Evolutionary conservation across 1,140 invertebrate genomes (phyloP), one percentile per base, ranked within the genome.

Genomic region (Drosophila jambulina): DNA sequence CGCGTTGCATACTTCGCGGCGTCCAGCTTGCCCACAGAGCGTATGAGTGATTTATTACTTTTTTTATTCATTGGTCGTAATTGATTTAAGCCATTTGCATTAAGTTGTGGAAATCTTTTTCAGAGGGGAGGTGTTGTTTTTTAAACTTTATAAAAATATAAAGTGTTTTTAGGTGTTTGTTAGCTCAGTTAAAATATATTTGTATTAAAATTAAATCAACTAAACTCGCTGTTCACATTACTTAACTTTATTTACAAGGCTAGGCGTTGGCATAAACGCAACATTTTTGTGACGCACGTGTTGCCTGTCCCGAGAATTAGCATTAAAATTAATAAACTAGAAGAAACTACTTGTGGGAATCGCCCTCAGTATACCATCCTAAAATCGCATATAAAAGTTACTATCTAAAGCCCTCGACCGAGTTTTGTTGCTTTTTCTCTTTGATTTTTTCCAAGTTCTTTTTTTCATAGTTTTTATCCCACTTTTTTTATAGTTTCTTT

Each of bases 241-340:
- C 19, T 40, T 13, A 25, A 40, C 54, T 57, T 57, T 57, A 25
- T 19, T 27, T 19, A n/a, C 32, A 0, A 29, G 19, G 10, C 12
- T 3, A 13, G 15, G 25, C 19, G 54, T 60, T 12, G 15, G 19
- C 17, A 21, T 40, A 59, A 59, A 63, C n/a, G 36, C 15, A 62
- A 27, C n/a, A 38, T 38, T 57, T 56, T 15, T 12, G 32, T 36
- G 60, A 25, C n/a, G 36, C 27, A 17, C 13, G 21, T 27, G 21
- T 25, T 34, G 19, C 17, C 34, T 38, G 32, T n/a, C 40, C 8
- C 60, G 77, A 60, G 67, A 77, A 78, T 53, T 70, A 48, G 69
- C 72, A 63, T 77, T 74, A 83, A 85, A 90, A 78, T 90, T 90
- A 85, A 85, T 72, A 90, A 85, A 81, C 78, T 71, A 78, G 59